A percentile compares a stretch with the other conserved stretches of the same genome.
Evolutionary conservation across 1,140 invertebrate species (phyloP).

Genomic region (Dufourea novaeangliae): DNA sequence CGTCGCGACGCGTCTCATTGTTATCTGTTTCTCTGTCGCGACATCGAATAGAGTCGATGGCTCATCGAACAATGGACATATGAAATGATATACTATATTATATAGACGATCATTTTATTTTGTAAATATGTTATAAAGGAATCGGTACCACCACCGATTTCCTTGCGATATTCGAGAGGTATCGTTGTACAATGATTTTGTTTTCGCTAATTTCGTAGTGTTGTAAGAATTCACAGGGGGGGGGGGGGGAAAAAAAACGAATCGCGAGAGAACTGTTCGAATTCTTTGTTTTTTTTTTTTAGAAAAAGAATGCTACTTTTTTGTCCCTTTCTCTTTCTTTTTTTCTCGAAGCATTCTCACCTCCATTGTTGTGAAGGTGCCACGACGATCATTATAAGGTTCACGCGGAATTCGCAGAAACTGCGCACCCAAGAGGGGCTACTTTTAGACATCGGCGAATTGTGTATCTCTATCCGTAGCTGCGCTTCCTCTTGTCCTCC

Average conservation of each 20-base stretch:
- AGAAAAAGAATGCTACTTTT: background rate
- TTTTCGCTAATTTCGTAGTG: background rate
- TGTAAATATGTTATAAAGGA: slow-evolving; percentile 36
- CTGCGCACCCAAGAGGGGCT: slow-evolving; percentile 6
- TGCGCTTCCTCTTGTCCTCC: slow-evolving; percentile 25
- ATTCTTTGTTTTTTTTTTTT: background rate
- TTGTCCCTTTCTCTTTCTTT: background rate
- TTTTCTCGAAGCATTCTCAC: background rate
- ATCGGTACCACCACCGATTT: slow-evolving; percentile 24
- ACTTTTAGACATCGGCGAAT: background rate
- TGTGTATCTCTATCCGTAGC: slow-evolving; percentile 27
- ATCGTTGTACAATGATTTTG: background rate
- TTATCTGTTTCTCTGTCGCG: slow-evolving; percentile 17
- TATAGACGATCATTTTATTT: slow-evolving; percentile 4
- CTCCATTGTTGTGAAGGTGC: slow-evolving; percentile 20
- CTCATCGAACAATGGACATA: slow-evolving; percentile 44
- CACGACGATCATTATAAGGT: background rate
- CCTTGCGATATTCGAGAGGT: background rate
- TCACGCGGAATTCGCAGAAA: background rate
- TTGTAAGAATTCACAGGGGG: background rate
- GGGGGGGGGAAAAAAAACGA: background rate
- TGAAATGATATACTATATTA: background rate
- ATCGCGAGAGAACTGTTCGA: background rate
- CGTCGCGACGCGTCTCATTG: slow-evolving; percentile 60
- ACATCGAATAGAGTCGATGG: slow-evolving; percentile 46